Evolutionary conservation across 2,888 invertebrate genomes (phyloP).

Genomic region (Xanthorhoe spadicearia): DNA sequence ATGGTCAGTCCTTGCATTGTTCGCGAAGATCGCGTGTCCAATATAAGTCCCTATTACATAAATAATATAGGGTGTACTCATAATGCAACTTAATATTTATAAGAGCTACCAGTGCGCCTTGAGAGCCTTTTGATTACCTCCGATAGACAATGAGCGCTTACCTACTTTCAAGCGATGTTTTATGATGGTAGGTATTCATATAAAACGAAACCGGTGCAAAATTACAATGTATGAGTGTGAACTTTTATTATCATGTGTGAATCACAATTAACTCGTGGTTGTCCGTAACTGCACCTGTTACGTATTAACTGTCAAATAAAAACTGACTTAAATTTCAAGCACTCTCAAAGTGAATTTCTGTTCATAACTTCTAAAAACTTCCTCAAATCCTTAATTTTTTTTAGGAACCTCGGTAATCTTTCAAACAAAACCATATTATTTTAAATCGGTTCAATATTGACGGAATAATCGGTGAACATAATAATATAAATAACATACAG

Average conservation of each 20-base stretch:
- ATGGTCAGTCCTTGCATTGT: slow-evolving; percentile 81
- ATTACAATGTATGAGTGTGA: slow-evolving; percentile 19
- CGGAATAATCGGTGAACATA: too few relatives aligned
- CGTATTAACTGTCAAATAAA: too few relatives aligned
- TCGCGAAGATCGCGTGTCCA: slow-evolving; percentile 77
- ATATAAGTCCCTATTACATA: slow-evolving; percentile 82
- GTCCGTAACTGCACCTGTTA: background rate
- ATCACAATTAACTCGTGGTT: slow-evolving; percentile 48
- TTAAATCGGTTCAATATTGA: too few relatives aligned
- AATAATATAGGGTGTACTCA: slow-evolving; percentile 75
- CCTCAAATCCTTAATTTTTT: too few relatives aligned
- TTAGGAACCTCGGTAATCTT: too few relatives aligned
- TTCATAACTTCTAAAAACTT: too few relatives aligned
- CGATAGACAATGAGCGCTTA: slow-evolving; percentile 55
- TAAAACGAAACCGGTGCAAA: slow-evolving; percentile 43
- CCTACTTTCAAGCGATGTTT: slow-evolving; percentile 46
- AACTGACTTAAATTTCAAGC: too few relatives aligned
- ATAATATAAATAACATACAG: too few relatives aligned
- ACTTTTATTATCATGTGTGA: slow-evolving; percentile 55
- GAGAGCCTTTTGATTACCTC: slow-evolving; percentile 53
- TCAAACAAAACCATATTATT: too few relatives aligned
- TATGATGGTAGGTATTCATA: slow-evolving; percentile 40
- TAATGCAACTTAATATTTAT: slow-evolving; percentile 67
- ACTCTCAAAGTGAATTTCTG: too few relatives aligned
- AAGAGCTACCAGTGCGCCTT: slow-evolving; percentile 62